These are phyloP conservation scores for Phalacrocorax brasilianus DNA, from an alignment of 2,113 vertebrate species.

Conservation along the genomic window DNA sequence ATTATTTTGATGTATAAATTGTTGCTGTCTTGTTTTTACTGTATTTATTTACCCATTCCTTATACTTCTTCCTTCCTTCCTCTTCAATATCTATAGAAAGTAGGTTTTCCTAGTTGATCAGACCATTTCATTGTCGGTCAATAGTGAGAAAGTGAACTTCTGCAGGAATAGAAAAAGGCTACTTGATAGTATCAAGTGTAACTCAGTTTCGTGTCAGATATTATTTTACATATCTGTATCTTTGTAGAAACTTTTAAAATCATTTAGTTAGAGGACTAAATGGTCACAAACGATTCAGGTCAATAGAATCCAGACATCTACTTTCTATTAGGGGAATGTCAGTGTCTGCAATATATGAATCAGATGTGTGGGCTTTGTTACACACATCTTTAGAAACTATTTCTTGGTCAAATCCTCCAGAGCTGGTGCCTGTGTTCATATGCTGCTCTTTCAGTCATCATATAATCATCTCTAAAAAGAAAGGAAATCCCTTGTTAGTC, in stretches of 20 bases:
- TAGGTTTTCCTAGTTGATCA: background rate
- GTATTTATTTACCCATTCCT: background rate
- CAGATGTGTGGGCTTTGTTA: background rate
- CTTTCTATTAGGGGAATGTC: background rate
- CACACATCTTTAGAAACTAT: background rate
- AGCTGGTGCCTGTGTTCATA: background rate
- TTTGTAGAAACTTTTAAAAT: background rate
- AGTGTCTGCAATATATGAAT: background rate
- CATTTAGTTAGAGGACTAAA: background rate
- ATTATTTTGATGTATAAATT: background rate
- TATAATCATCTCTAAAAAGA: background rate
- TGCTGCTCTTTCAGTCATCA: background rate
- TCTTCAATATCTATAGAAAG: background rate
- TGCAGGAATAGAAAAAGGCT: background rate
- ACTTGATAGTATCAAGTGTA: background rate
- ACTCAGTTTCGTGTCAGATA: background rate
- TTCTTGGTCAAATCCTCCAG: background rate
- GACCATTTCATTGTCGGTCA: background rate
- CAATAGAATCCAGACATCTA: background rate
- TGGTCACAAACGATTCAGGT: background rate
- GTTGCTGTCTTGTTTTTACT: background rate
- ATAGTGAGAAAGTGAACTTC: background rate
- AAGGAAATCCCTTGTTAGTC: constrained; percentile 13
- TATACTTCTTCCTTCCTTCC: background rate
- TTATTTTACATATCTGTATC: background rate